Evolutionary conservation across 2,797 vertebrate species (phyloP).

Genomic region (Intellagama lesueurii): DNA sequence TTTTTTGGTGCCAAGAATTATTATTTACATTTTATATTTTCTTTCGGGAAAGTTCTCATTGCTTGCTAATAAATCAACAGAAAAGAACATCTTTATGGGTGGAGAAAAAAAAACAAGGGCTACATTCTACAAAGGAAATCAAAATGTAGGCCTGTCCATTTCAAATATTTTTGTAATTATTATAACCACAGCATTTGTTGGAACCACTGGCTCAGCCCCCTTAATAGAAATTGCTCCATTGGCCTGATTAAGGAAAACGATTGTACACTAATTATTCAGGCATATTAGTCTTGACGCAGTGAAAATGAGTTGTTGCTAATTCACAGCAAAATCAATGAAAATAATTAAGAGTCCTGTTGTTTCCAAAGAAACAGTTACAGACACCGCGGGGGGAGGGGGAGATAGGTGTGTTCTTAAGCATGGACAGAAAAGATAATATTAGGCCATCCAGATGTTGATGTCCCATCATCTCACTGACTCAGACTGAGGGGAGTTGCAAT

Average conservation of each 20-base stretch:
- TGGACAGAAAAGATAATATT: too few relatives aligned
- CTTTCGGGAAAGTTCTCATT: background rate
- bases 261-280: background rate
- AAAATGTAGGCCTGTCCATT: background rate
- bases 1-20: background rate
- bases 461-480: too few relatives aligned
- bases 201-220: background rate
- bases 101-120: background rate
- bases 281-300: background rate
- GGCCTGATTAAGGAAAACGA: constrained; percentile 5
- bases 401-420: background rate
- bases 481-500: background rate
- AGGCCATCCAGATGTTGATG: too few relatives aligned
- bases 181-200: background rate
- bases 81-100: background rate
- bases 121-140: background rate
- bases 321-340: background rate
- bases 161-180: constrained; percentile 7
- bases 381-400: too few relatives aligned
- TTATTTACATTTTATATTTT: background rate
- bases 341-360: background rate
- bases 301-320: background rate
- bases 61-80: background rate
- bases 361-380: background rate
- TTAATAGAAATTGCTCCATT: background rate